phyloP scores from a whole-genome alignment of 92 coral and sea anemone genomes.

The Desmophyllum pertusum region DNA sequence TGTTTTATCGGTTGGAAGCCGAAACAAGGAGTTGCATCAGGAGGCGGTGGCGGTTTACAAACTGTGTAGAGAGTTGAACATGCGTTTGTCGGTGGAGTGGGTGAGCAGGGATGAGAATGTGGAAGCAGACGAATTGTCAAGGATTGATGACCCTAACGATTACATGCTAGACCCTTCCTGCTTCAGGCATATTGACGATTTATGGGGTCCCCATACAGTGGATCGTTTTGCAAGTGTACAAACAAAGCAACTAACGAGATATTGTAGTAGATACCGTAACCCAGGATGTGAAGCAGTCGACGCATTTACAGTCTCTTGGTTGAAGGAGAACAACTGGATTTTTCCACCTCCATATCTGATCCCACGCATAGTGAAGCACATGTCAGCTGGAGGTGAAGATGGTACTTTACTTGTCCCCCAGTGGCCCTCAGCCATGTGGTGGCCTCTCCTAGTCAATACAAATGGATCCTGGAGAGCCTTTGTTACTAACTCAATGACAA shows the following conservation, averaged over 20 bases:
- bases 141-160: constrained; percentile 64
- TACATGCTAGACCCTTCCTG: constrained; percentile 65
- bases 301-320: constrained; percentile 67
- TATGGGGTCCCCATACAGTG: constrained; percentile 70
- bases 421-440: constrained; percentile 79
- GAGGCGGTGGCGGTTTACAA: constrained; percentile 67
- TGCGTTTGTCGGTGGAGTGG: constrained; percentile 59
- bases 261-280: constrained; percentile 55
- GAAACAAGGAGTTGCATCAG: constrained; percentile 52
- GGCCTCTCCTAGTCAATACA: constrained; percentile 60
- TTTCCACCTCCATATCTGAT: constrained; percentile 64
- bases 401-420: constrained; percentile 71
- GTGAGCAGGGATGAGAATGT: constrained; percentile 56
- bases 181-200: constrained; percentile 48
- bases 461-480: constrained; percentile 54
- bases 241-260: constrained; percentile 58
- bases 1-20: constrained; percentile 61
- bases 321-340: constrained; percentile 65
- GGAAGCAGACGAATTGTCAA: constrained; percentile 44
- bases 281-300: constrained; percentile 65
- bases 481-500: constrained; percentile 35
- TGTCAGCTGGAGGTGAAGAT: constrained; percentile 56
- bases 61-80: constrained; percentile 53
- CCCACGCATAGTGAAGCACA: constrained; percentile 66
- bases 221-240: constrained; percentile 69